phyloP scores from a whole-genome alignment of 2,113 vertebrate species.

The Falcunculus frontatus region DNA sequence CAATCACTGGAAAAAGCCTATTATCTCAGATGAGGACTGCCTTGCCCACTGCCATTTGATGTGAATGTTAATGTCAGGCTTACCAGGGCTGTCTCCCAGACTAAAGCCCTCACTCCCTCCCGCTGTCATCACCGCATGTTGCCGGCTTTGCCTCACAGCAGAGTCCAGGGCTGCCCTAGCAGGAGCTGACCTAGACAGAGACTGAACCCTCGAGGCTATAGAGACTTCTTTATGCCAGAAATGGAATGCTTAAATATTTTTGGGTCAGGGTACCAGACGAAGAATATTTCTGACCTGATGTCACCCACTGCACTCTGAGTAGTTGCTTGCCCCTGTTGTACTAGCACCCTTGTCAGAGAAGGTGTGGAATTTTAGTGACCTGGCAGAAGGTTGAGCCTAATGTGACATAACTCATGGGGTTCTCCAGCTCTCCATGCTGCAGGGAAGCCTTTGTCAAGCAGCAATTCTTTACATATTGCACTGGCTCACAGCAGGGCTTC shows the following conservation, averaged over 20 bases:
- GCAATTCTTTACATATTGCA: background rate
- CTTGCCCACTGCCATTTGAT: background rate
- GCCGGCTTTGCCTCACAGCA: background rate
- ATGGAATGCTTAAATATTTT: background rate
- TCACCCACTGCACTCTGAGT: background rate
- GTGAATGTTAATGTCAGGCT: background rate
- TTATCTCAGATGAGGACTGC: background rate
- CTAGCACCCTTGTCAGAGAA: background rate
- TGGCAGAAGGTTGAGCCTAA: background rate
- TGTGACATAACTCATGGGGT: background rate
- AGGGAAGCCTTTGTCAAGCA: background rate
- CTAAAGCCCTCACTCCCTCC: background rate
- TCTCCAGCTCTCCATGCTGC: background rate
- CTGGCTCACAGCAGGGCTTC: background rate
- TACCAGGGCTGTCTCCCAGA: background rate
- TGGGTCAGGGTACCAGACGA: background rate
- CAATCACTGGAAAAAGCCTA: background rate
- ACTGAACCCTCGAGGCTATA: background rate
- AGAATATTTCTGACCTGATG: background rate
- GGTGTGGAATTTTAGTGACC: background rate
- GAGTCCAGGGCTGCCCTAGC: background rate
- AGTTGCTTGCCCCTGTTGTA: background rate
- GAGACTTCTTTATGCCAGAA: background rate
- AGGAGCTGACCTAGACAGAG: background rate
- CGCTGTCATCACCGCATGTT: fast-evolving